phyloP scores from a whole-genome alignment of 2,113 vertebrate genomes.

The Microtus montanus region DNA sequence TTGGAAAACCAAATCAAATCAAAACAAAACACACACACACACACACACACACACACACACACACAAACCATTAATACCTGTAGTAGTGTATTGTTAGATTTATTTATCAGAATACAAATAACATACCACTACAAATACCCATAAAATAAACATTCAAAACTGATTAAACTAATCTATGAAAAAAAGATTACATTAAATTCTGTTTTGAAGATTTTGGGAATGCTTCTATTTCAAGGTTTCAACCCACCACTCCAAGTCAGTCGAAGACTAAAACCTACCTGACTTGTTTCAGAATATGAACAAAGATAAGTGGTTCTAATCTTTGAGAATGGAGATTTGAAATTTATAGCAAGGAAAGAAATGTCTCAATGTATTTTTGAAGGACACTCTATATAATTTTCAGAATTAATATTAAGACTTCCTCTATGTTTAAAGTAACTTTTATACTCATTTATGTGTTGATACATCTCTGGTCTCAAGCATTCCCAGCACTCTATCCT shows the following conservation, averaged over 20 bases:
- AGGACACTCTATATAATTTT: not conserved
- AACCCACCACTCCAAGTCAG: not conserved
- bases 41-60: too few relatives aligned
- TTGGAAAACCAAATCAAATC: too few relatives aligned
- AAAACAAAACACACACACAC: too few relatives aligned
- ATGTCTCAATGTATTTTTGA: not conserved
- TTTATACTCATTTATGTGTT: not conserved
- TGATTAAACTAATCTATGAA: not conserved
- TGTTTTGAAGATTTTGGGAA: not conserved
- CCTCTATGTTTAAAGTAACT: not conserved
- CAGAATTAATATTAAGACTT: not conserved
- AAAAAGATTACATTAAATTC: not conserved
- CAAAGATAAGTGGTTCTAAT: not conserved
- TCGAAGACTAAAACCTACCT: not conserved
- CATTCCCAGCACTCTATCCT: fast-evolving
- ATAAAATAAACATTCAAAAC: not conserved
- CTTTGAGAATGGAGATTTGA: not conserved
- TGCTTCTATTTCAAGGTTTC: not conserved
- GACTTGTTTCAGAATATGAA: not conserved
- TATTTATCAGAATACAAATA: too few relatives aligned
- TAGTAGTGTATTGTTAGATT: too few relatives aligned
- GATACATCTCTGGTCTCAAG: not conserved
- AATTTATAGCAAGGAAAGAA: not conserved
- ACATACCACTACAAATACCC: too few relatives aligned
- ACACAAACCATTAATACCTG: too few relatives aligned